Evolutionary conservation across 2,888 invertebrate species (phyloP), one percentile per base, ranked within the genome.

Genomic region (Nymphalis polychloros): DNA sequence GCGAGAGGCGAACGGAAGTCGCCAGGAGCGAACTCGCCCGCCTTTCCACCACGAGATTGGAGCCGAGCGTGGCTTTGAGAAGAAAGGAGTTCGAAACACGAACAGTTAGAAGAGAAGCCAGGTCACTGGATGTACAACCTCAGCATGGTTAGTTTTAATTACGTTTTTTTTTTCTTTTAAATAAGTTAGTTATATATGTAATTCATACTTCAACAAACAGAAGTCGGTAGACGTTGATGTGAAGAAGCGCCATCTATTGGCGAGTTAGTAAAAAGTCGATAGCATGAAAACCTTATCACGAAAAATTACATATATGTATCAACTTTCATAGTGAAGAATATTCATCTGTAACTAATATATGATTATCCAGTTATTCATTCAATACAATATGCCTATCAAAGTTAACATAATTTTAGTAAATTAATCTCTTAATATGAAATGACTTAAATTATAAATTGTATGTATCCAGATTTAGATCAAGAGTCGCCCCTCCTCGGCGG

Each of bases 11-110:
- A 64, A 95, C 95, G 41, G 94, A 94, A 77, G 93, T 94, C 62
- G 95, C 94, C 75, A 94, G 94, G 66, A 95, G 95, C 76, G 96
- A 96, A 81, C 87, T 96, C 76, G 93, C 94, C 52, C 86, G 95
- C 60, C 85, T 96, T 60, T 94, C 94, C 70, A 94, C 94, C 78
- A 95, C 96, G 79, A 90, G 94, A 53, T 94, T 95, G 59, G 95
- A 95, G 75, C 96, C 96, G 41, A 96, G 95, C 81, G 96, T 96
- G n/a, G 95, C 95, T 64, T 93, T 95, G 69, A 88, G 96, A 13
- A 93, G 95, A 71, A 93, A 94, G 78, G 96, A 96, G 86, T 96
- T 96, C 81, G 96, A 96, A 82, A 94, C 94, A 10, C 90, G 94
- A 71, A 74, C 87, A 8, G 79, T 82, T 0, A 75, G 93, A 8